Evolutionary conservation across 2,888 invertebrate species (phyloP).

Genomic region (Apamea crenata): DNA sequence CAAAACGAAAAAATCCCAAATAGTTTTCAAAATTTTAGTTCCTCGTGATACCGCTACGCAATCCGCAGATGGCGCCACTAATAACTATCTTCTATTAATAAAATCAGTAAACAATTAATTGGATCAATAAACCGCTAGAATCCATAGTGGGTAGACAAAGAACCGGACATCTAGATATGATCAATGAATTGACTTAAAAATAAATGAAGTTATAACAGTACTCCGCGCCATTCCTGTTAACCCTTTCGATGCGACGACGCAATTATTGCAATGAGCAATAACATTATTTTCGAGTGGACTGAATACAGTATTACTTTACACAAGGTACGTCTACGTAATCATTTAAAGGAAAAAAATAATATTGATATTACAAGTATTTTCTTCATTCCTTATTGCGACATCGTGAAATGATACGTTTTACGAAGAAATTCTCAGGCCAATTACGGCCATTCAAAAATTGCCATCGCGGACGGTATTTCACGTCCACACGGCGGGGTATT

Average conservation of each 20-base stretch:
- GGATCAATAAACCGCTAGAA: constrained; percentile 36
- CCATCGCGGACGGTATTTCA: constrained; percentile 88
- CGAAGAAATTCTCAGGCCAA: constrained; percentile 68
- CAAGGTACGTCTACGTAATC: background rate
- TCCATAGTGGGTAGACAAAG: constrained; percentile 58
- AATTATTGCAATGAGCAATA: constrained; percentile 43
- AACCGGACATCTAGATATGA: constrained; percentile 60
- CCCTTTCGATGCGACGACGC: constrained; percentile 23
- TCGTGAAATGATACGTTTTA: rapidly evolving
- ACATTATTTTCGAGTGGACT: constrained; percentile 28
- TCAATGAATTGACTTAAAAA: constrained; percentile 42
- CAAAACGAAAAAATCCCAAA: background rate
- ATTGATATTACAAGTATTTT: too few species aligned
- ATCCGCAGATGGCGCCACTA: constrained; percentile 11
- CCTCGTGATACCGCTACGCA: background rate
- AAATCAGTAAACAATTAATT: background rate
- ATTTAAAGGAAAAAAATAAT: background rate
- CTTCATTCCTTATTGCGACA: too few species aligned
- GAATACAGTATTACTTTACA: constrained; percentile 14
- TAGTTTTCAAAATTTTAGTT: background rate
- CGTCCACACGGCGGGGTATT: constrained; percentile 89
- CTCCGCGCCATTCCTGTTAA: constrained; percentile 39
- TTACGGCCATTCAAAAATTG: constrained; percentile 86
- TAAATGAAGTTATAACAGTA: constrained; percentile 47
- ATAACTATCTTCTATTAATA: constrained; percentile 1